These are phyloP conservation scores for Parnassius mnemosyne DNA, from an alignment of 2,888 invertebrate genomes.

Conservation along the genomic window DNA sequence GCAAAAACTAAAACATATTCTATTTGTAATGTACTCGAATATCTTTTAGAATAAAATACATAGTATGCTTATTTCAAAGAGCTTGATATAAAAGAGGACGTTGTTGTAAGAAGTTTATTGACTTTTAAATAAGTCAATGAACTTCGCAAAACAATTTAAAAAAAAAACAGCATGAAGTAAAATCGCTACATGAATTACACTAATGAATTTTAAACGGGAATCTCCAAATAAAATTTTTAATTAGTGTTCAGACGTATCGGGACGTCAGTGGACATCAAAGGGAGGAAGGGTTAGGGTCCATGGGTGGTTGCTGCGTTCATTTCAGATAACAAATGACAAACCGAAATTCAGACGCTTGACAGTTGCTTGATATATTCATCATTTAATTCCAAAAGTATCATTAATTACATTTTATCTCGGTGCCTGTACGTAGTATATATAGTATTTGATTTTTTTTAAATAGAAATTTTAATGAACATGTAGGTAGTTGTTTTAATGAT, in stretches of 20 bases:
- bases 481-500: no score
- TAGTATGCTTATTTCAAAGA: no score
- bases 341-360: constrained; percentile 34
- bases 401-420: constrained; percentile 21
- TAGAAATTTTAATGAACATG: no score
- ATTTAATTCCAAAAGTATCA: constrained; percentile 24
- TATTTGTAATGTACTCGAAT: no score
- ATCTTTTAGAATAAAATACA: no score
- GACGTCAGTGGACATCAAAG: constrained; percentile 23
- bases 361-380: constrained; percentile 31
- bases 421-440: constrained; percentile 3
- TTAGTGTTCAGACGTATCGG: constrained; percentile 26
- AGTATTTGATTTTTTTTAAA: constrained; percentile 5
- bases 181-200: constrained; percentile 10
- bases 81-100: no score
- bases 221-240: constrained; percentile 28
- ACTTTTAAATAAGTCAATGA: no score
- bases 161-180: background rate
- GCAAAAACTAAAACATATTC: no score
- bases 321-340: constrained; percentile 41
- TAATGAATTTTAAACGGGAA: constrained; percentile 22
- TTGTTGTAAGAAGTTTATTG: no score
- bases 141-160: no score
- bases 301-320: constrained; percentile 32
- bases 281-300: constrained; percentile 24